These are phyloP conservation scores for Papilio gigon DNA, from an alignment of 2,888 invertebrate genomes.

Conservation along the genomic window DNA sequence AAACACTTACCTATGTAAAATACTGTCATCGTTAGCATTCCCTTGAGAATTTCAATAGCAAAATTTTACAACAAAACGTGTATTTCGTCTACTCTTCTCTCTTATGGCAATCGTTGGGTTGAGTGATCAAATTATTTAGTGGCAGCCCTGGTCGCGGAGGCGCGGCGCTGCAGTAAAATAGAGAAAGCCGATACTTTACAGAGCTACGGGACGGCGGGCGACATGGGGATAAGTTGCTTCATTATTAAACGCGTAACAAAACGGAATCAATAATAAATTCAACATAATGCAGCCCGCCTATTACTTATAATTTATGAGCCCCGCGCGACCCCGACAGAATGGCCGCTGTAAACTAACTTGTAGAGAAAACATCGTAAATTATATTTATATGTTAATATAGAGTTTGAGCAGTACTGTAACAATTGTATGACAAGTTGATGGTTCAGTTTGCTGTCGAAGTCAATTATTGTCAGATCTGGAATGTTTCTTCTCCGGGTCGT, in stretches of 20 bases:
- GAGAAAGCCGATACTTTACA: constrained; percentile 34
- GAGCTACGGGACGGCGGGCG: constrained; percentile 11
- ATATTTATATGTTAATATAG: not conserved
- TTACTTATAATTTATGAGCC: constrained; percentile 10
- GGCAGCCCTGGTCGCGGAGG: not conserved
- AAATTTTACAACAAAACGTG: too few species aligned
- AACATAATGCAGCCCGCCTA: constrained; percentile 6
- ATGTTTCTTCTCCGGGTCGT: too few species aligned
- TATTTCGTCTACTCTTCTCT: too few species aligned
- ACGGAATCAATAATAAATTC: constrained; percentile 31
- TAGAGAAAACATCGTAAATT: not conserved
- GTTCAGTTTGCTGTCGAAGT: not conserved
- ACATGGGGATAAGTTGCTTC: constrained; percentile 34
- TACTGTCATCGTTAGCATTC: too few species aligned
- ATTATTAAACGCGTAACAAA: constrained; percentile 27
- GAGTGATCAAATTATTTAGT: not conserved
- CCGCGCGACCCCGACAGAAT: not conserved
- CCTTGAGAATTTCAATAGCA: too few species aligned
- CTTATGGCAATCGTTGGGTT: too few species aligned
- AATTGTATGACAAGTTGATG: not conserved
- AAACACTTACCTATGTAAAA: too few species aligned
- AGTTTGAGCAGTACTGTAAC: not conserved
- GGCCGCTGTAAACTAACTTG: not conserved
- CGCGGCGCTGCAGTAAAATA: constrained; percentile 31
- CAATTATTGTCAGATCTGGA: too few species aligned